Conservation (phyloP, 1,140 invertebrate species). For the Cotesia vestalis region DNA sequence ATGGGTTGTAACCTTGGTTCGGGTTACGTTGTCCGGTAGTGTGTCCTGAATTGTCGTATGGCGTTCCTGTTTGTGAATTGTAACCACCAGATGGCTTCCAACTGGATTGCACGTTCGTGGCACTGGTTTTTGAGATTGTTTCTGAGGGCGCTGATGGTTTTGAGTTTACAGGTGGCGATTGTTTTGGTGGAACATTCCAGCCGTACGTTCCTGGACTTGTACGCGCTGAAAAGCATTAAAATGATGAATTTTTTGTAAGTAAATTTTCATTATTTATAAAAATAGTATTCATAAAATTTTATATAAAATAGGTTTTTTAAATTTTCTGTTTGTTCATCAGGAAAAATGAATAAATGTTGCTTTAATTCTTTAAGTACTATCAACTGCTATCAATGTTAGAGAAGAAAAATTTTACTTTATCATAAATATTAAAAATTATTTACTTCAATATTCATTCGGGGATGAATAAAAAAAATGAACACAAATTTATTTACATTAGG, state of each 20-base stretch:
- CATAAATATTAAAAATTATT: no score
- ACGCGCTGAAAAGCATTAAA: constrained; percentile 31
- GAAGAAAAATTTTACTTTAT: no score
- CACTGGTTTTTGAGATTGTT: constrained; percentile 53
- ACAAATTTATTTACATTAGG: no score
- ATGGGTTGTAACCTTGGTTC: constrained; percentile 42
- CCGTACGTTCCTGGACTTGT: constrained; percentile 54
- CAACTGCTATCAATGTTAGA: no score
- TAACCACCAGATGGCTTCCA: constrained; percentile 24
- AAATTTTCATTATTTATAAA: no score
- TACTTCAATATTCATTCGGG: no score
- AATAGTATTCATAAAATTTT: no score
- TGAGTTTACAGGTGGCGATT: constrained; percentile 27
- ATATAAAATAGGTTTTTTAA: no score
- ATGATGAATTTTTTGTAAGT: neutral
- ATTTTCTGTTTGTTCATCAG: no score
- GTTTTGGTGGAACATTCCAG: constrained; percentile 54
- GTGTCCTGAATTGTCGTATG: constrained; percentile 44
- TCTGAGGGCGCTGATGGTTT: constrained; percentile 59
- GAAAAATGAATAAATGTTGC: no score
- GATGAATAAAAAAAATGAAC: no score
- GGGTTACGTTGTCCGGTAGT: constrained; percentile 41
- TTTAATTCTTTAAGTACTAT: no score
- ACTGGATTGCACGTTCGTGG: constrained; percentile 52
- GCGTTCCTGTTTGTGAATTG: neutral